Evolutionary conservation across 1,140 invertebrate species (phyloP).

Genomic region (Piezodorus guildinii): DNA sequence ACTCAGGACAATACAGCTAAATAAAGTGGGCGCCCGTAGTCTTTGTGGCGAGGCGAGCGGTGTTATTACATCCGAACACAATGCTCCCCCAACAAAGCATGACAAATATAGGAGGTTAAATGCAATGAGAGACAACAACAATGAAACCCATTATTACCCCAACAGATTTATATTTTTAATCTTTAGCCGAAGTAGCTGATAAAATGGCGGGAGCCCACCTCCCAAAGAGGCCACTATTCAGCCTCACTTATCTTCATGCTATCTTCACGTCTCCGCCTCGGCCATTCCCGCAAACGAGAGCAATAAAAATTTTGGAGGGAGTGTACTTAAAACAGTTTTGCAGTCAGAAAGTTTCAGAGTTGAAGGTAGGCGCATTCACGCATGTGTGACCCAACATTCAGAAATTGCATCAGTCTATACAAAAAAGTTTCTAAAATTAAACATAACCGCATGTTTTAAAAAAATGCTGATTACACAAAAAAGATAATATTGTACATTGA

Average conservation of each 20-base stretch:
- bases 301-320: too few species aligned
- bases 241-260: background rate
- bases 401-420: too few species aligned
- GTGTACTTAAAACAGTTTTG: too few species aligned
- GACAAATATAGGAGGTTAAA: constrained; percentile 18
- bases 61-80: constrained; percentile 17
- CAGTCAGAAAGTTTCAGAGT: too few species aligned
- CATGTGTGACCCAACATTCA: too few species aligned
- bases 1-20: constrained; percentile 13
- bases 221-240: background rate
- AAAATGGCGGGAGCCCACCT: background rate
- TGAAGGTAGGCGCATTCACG: too few species aligned
- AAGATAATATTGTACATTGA: too few species aligned
- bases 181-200: constrained; percentile 5
- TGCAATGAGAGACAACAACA: constrained; percentile 19
- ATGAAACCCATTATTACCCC: constrained; percentile 17
- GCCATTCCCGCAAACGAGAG: too few species aligned
- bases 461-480: too few species aligned
- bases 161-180: constrained; percentile 21
- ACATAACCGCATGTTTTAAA: too few species aligned
- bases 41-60: constrained; percentile 2
- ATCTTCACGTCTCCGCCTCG: background rate
- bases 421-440: too few species aligned
- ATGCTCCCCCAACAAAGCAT: constrained; percentile 17
- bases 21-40: background rate